Evolutionary conservation across 2,888 invertebrate species (phyloP), one percentile per base, ranked within the genome.

Genomic region (Drosophila eohydei): DNA sequence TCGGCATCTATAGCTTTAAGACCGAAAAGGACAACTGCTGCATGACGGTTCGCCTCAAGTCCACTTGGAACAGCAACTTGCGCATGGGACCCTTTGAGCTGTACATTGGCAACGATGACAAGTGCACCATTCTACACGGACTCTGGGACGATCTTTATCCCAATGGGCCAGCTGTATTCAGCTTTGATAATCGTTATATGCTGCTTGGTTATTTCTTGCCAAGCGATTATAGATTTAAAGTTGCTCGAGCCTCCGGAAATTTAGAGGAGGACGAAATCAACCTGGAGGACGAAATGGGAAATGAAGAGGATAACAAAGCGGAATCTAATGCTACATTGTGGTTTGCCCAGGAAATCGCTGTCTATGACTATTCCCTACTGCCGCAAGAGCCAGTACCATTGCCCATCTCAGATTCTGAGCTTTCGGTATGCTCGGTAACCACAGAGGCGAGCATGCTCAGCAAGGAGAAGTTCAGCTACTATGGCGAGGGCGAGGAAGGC

Each of bases 31-130:
- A 94, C 52, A 94, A 94, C 61, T 80, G 82, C 52, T 83, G 81
- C 52, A 52, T 80, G 12, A 56, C 80, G 2, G 94, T 94, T 6
- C 95, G 94, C 83, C 95, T 95, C 78, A 95, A 95, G 94, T 97
- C 95, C 50, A 97, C 95, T 52, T 97, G 95, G 98, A 94, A 94
- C 78, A 94, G 95, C 86, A 97, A 96, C 32, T 93, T 93, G 38
- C 96, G 96, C 92, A 95, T 95, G 91, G 97, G 96, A 43, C 95
- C 96, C 0, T 96, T 96, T 0, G 95, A 96, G 91, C 93, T 96
- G 3, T 94, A 95, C 55, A 95, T 96, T 79, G 94, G 95, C 0
- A 93, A 94, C 9, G 95, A 95, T 62, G 94, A 95, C 32, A 90
- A 83, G 43, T 80, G 77, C 69, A 86, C 78, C 4, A 80, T 89